These are phyloP conservation scores for Oreochromis spilurus DNA, from an alignment of 2,113 vertebrate genomes.

Conservation along the genomic window DNA sequence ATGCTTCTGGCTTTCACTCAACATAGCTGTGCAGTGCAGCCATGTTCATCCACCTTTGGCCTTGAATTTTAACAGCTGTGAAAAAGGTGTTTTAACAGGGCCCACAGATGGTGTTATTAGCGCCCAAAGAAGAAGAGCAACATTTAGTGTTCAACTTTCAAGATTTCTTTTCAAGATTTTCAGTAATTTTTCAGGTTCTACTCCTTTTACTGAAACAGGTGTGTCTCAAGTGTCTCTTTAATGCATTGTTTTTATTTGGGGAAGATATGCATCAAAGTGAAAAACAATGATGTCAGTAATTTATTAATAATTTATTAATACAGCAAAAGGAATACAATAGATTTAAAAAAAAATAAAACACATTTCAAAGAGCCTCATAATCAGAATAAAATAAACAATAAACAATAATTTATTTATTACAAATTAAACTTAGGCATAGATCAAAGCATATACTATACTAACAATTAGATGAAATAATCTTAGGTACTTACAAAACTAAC, in stretches of 20 bases:
- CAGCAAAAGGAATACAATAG: not conserved
- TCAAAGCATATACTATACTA: not conserved
- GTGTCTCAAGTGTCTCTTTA: not conserved
- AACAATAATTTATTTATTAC: not conserved
- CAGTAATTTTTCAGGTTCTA: not conserved
- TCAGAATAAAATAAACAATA: not conserved
- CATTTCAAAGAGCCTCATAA: not conserved
- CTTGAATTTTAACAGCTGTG: not conserved
- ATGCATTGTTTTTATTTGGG: not conserved
- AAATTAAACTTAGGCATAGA: not conserved
- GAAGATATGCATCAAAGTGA: not conserved
- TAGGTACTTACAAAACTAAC: not conserved
- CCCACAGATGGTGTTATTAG: not conserved
- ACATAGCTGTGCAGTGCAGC: not conserved
- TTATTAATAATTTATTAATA: not conserved
- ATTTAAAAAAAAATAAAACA: not conserved
- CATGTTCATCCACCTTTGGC: not conserved
- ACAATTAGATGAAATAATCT: not conserved
- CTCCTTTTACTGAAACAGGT: not conserved
- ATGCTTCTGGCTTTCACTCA: not conserved
- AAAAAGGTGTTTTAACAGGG: not conserved
- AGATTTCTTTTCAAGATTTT: not conserved
- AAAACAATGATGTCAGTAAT: not conserved
- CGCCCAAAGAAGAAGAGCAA: not conserved
- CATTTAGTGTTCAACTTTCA: not conserved